phyloP scores from a whole-genome alignment of 2,797 vertebrate genomes.

The Lacerta agilis region DNA sequence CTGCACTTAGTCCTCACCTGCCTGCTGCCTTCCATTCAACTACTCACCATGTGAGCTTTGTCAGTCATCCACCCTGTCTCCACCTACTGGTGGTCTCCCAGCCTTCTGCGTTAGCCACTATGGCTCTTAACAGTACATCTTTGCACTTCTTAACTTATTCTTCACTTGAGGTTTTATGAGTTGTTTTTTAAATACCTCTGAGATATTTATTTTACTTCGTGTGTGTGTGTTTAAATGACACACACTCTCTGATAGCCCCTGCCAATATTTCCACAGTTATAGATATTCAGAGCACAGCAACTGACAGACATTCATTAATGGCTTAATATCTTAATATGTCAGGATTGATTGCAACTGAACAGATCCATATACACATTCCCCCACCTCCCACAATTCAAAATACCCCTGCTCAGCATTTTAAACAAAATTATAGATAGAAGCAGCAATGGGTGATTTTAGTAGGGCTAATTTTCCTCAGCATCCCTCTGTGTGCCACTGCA shows the following conservation, averaged over 20 bases:
- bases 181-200: neutral
- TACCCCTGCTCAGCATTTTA: neutral
- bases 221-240: neutral
- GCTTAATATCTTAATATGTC: neutral
- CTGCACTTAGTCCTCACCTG: no score
- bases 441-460: neutral
- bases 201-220: neutral
- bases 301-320: neutral
- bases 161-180: neutral
- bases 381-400: neutral
- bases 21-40: no score
- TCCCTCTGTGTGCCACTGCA: neutral
- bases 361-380: neutral
- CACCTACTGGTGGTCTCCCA: no score
- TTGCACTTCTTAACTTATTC: neutral
- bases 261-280: neutral
- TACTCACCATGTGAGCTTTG: no score
- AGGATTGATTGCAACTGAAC: neutral
- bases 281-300: neutral
- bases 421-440: neutral
- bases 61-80: no score
- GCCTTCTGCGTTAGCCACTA: no score
- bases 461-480: neutral
- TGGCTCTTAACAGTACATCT: neutral
- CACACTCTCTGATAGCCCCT: neutral